These are phyloP conservation scores for Nomada goodeniana DNA, from an alignment of 2,888 invertebrate species.

Conservation along the genomic window DNA sequence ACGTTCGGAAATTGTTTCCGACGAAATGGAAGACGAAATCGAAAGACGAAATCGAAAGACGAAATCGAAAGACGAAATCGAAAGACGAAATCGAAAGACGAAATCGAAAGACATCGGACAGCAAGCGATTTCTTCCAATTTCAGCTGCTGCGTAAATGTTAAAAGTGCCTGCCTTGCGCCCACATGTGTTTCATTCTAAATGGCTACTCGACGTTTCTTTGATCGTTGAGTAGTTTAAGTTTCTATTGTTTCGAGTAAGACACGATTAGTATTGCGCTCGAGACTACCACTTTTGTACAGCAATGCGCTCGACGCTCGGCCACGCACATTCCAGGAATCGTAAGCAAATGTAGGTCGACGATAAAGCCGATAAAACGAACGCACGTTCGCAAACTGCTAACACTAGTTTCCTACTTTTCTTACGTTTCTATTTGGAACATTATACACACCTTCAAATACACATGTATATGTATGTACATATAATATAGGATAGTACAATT, in stretches of 20 bases:
- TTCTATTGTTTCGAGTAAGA: slow-evolving; percentile 9
- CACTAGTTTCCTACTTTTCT: slow-evolving; percentile 5
- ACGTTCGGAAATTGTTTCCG: not conserved
- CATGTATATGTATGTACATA: not conserved
- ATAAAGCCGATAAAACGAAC: slow-evolving; percentile 32
- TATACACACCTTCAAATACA: too few relatives aligned
- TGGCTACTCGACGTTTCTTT: slow-evolving; percentile 3
- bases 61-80: not conserved
- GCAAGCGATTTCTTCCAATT: not conserved
- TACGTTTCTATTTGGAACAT: slow-evolving; percentile 13
- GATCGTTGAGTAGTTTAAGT: not conserved
- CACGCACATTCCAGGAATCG: slow-evolving; percentile 48
- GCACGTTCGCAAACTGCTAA: slow-evolving; percentile 36
- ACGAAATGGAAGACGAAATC: not conserved
- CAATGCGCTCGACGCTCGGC: slow-evolving; percentile 33
- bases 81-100: too few relatives aligned
- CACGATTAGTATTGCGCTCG: slow-evolving; percentile 15
- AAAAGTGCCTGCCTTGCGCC: slow-evolving; percentile 44
- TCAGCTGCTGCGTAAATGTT: not conserved
- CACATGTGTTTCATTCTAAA: not conserved
- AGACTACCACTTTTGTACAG: slow-evolving; percentile 19
- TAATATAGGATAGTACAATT: too few relatives aligned
- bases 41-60: too few relatives aligned
- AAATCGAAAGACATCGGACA: too few relatives aligned
- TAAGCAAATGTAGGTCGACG: slow-evolving; percentile 16